Percentiles rank a stretch among this genome's conserved stretches.
Conservation (phyloP, 2,113 vertebrate genomes). For the Aleadryas rufinucha region DNA sequence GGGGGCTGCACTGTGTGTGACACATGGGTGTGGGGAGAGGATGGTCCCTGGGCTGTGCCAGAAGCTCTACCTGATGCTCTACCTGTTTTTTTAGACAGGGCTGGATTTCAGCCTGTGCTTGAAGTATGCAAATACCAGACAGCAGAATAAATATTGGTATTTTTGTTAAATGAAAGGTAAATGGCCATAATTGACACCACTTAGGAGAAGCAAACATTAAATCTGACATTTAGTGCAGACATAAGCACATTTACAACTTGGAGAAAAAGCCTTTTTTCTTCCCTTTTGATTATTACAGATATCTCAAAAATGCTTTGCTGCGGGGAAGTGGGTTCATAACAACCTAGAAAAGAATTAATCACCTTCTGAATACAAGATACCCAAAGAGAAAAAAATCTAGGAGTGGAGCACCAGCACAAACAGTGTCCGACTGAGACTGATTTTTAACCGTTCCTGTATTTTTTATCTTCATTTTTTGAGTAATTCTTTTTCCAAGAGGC, state of each 20-base stretch:
- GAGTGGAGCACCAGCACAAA: neutral
- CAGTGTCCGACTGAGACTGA: neutral
- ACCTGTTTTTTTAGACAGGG: neutral
- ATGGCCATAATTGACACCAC: conserved; percentile 3
- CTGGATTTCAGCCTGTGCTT: neutral
- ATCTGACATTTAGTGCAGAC: conserved; percentile 12
- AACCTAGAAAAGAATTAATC: neutral
- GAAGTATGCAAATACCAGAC: neutral
- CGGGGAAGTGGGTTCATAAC: neutral
- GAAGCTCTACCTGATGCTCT: neutral
- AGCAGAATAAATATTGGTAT: conserved; percentile 15
- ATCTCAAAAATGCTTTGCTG: neutral
- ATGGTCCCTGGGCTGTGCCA: neutral
- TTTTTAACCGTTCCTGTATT: neutral
- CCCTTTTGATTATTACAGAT: neutral
- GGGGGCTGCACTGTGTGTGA: neutral
- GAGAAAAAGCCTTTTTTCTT: neutral
- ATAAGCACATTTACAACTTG: neutral
- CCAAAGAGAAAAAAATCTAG: neutral
- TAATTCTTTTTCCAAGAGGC: neutral
- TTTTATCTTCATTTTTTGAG: neutral
- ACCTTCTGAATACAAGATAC: neutral
- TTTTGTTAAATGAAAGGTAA: conserved; percentile 24
- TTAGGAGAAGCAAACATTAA: conserved; percentile 18
- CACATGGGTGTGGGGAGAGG: neutral